Percentiles rank a stretch among this genome's conserved stretches.
Evolutionary conservation across 2,888 invertebrate species (phyloP).

Genomic region (Mythimna ferrago): DNA sequence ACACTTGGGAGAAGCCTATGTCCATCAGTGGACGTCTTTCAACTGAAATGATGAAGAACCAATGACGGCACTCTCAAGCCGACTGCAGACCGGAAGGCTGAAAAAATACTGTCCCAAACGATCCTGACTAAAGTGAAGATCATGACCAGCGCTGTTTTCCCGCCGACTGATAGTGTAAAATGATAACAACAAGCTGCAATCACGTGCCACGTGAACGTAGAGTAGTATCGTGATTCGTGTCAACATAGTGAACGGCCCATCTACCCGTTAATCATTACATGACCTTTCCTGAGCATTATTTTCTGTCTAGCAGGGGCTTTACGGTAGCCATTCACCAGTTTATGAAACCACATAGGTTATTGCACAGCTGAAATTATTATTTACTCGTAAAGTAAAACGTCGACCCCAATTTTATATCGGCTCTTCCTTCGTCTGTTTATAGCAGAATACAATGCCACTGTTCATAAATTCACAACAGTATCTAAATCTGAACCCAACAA

Average conservation of each 20-base stretch:
- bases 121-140: background rate
- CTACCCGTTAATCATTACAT: constrained; percentile 26
- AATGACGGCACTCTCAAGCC: background rate
- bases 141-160: constrained; percentile 2
- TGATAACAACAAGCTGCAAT: constrained; percentile 30
- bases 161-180: constrained; percentile 5
- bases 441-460: constrained; percentile 21
- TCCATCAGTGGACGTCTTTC: too few relatives aligned
- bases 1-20: too few relatives aligned
- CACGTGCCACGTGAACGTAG: constrained; percentile 42
- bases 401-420: constrained; percentile 5
- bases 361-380: constrained; percentile 7
- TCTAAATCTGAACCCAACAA: constrained; percentile 56
- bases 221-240: constrained; percentile 4
- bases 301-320: background rate
- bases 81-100: background rate
- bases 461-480: constrained; percentile 32
- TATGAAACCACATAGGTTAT: constrained; percentile 2
- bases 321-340: background rate
- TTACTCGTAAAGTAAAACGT: constrained; percentile 14
- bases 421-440: constrained; percentile 29
- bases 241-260: constrained; percentile 29
- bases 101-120: background rate
- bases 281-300: constrained; percentile 12
- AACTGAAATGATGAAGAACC: too few relatives aligned